phyloP scores from a whole-genome alignment of 2,113 vertebrate species.

The Chrysochloris asiatica region DNA sequence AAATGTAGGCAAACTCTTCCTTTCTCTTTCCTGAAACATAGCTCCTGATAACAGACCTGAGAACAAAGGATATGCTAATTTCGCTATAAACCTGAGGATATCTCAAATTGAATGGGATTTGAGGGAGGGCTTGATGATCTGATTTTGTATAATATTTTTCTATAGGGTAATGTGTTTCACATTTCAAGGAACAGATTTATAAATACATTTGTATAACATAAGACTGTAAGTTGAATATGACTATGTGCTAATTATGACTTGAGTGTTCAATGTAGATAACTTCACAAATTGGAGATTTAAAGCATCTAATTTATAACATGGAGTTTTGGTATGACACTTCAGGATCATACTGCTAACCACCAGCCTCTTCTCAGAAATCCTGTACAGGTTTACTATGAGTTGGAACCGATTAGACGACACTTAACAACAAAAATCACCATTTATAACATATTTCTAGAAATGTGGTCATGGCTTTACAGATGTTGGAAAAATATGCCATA shows the following conservation, averaged over 20 bases:
- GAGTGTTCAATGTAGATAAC: conserved; percentile 4
- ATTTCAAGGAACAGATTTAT: neutral
- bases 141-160: conserved; percentile 12
- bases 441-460: conserved; percentile 52
- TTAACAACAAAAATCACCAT: too few species aligned
- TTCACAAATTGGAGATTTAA: conserved; percentile 26
- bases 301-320: conserved; percentile 6
- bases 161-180: conserved; percentile 7
- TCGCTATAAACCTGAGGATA: neutral
- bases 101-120: neutral
- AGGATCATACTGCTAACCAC: too few species aligned
- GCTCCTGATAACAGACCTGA: too few species aligned
- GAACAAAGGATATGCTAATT: neutral
- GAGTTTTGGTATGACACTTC: too few species aligned
- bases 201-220: neutral
- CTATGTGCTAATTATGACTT: neutral
- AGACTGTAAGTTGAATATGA: neutral
- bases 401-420: too few species aligned
- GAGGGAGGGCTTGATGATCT: neutral
- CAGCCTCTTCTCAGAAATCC: too few species aligned
- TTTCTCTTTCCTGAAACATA: neutral
- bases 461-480: neutral
- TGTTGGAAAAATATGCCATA: conserved; percentile 48
- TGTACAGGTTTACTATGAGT: too few species aligned
- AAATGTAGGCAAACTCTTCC: neutral